phyloP scores from a whole-genome alignment of 2,888 invertebrate species.

The Drepanosiphum platanoidis region DNA sequence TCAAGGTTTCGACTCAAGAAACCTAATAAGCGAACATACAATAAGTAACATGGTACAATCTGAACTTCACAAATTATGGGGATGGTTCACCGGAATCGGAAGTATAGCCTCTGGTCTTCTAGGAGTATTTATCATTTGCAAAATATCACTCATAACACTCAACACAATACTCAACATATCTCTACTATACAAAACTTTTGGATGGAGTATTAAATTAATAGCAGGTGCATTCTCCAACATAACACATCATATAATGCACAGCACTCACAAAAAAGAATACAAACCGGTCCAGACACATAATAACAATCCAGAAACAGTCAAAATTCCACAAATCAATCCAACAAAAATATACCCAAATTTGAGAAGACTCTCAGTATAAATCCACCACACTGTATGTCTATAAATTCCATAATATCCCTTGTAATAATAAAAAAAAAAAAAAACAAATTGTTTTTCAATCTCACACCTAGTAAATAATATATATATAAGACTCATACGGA shows the following conservation, averaged over 20 bases:
- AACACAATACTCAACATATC: neutral
- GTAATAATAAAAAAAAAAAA: too few species aligned
- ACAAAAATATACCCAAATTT: too few species aligned
- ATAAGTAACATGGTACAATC: neutral
- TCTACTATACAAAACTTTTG: neutral
- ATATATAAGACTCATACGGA: too few species aligned
- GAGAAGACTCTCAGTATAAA: too few species aligned
- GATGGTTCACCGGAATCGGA: neutral
- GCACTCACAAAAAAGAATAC: too few species aligned
- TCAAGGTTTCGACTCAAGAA: neutral
- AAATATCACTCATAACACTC: neutral
- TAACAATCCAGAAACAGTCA: too few species aligned
- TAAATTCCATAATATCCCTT: too few species aligned
- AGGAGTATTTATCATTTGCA: neutral
- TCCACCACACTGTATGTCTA: too few species aligned
- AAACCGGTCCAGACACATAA: too few species aligned
- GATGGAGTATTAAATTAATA: neutral
- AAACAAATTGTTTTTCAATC: too few species aligned
- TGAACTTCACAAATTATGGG: conserved; percentile 1
- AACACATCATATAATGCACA: neutral
- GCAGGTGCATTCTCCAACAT: neutral
- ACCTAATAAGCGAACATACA: neutral
- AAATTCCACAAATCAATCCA: too few species aligned
- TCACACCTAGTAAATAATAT: too few species aligned
- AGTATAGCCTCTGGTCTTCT: neutral